Base-by-base conservation (phyloP, 1,140 invertebrate genomes). In the Pararge aegeria region DNA sequence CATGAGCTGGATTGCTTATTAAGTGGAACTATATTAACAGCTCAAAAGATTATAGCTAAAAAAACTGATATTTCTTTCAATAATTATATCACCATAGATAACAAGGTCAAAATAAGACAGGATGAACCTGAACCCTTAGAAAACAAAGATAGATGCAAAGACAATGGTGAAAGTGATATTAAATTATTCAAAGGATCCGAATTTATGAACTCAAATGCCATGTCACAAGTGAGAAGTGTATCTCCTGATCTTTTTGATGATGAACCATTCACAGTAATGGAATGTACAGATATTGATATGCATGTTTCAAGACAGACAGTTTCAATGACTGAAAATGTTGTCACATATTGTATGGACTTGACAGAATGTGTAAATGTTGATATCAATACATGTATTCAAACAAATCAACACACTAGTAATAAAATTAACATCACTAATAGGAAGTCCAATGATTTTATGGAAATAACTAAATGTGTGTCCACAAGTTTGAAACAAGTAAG, bases 241-340 rank as follows among this genome's bases (percentile, higher is more conserved):
- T 92, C 91, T 12, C 92, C 92, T 34, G 92, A 92, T 77, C 72
- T 92, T 51, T 92, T 92, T 83, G 86, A 84, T 73, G 88, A 89
- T 77, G 87, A 90, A 58, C 49, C 55, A 10, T 78, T 75, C n/a
- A 50, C 53, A 21, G 55, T 78, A 42, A 49, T 74, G 48, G 67
- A 72, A 53, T 42, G 34, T 34, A 50, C 7, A 56, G 55, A 15
- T 48, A 51, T 55, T 53, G 40, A 54, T 40, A 2, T 16, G 18
- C 30, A 42, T 12, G 7, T 7, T 42, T 19, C 34, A 12, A 58
- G 65, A 54, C 54, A 34, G 37, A 59, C 29, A 40, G 9, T 53
- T 12, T 29, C 50, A 38, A 62, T 56, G 55, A 48, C 50, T 64
- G 62, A 64, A 27, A 68, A 58, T 68, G 63, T 12, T 20, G 9